Conservation (phyloP, 2,888 invertebrate genomes). For the Ischnura elegans region DNA sequence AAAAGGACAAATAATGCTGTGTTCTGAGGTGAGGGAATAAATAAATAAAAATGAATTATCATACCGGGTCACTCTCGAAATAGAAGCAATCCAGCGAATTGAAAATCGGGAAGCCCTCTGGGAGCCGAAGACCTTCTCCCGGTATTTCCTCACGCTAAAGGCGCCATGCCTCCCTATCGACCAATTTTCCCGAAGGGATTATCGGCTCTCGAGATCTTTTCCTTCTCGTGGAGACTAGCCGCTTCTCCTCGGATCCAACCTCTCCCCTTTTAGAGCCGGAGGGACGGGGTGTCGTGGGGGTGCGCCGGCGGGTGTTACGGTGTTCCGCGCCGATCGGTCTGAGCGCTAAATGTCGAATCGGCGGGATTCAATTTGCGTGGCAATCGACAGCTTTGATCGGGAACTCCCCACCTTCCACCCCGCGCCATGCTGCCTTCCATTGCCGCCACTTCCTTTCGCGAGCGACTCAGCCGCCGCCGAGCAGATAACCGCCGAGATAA, state of each 20-base stretch:
- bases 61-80: too few relatives aligned
- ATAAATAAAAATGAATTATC: too few relatives aligned
- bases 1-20: too few relatives aligned
- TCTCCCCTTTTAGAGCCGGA: not conserved
- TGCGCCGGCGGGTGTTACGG: not conserved
- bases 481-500: conserved; percentile 11
- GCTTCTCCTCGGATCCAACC: not conserved
- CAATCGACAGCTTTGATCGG: conserved; percentile 18
- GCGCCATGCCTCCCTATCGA: not conserved
- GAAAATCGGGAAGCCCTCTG: not conserved
- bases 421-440: not conserved
- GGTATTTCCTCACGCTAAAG: not conserved
- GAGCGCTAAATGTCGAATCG: conserved; percentile 25
- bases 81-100: not conserved
- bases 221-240: not conserved
- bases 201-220: not conserved
- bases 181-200: not conserved
- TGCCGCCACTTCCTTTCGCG: not conserved
- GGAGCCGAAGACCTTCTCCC: not conserved
- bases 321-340: conserved; percentile 8
- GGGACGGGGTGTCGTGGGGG: too few relatives aligned
- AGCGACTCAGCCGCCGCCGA: not conserved
- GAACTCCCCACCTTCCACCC: too few relatives aligned
- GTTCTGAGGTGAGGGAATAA: too few relatives aligned
- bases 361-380: conserved; percentile 31